Conservation (phyloP, 1,140 invertebrate species). For the Neotoxoptera formosana region DNA sequence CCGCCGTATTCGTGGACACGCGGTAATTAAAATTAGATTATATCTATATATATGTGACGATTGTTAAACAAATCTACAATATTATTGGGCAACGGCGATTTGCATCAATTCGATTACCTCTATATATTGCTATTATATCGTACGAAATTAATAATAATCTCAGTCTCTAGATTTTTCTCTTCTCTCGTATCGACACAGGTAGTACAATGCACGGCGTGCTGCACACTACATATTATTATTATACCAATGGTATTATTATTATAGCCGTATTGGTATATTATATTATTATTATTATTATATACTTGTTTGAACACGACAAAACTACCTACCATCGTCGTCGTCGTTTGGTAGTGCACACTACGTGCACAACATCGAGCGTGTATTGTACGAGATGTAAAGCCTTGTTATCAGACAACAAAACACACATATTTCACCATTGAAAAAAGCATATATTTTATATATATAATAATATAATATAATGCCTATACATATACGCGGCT, state of each 20-base stretch:
- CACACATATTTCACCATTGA: constrained; percentile 27
- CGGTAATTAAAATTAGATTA: too few relatives aligned
- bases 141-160: neutral
- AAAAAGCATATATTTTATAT: neutral
- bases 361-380: neutral
- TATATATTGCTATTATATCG: too few relatives aligned
- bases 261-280: neutral
- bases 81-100: neutral
- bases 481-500: neutral
- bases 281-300: too few relatives aligned
- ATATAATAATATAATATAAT: neutral
- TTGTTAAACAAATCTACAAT: neutral
- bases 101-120: neutral
- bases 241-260: neutral
- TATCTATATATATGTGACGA: neutral
- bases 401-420: constrained; percentile 18
- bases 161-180: neutral
- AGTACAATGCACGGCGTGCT: neutral
- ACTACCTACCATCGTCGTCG: neutral
- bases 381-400: neutral
- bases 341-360: neutral
- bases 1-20: neutral
- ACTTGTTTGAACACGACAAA: neutral
- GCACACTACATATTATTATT: neutral
- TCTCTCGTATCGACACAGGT: neutral